phyloP scores from a whole-genome alignment of 1,140 invertebrate genomes.

The Drosophila rufa region DNA sequence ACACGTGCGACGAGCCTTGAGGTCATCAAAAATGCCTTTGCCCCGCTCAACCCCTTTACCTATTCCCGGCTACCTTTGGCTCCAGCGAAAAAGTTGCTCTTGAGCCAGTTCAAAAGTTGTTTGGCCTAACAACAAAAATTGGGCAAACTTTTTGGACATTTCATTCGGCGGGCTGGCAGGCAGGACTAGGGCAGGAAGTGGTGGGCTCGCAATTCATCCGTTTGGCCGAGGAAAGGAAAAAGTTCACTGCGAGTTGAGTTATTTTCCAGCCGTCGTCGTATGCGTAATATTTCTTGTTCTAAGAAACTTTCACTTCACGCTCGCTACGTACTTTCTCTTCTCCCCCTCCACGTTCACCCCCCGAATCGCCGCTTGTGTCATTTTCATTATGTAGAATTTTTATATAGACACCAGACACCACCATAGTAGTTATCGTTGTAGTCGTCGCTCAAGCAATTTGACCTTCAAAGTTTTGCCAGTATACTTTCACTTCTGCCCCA shows the following conservation, averaged over 20 bases:
- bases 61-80: background rate
- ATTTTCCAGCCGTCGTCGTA: slow-evolving; percentile 54
- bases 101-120: slow-evolving; percentile 58
- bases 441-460: slow-evolving; percentile 36
- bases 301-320: slow-evolving; percentile 55
- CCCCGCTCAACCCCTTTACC: slow-evolving; percentile 11
- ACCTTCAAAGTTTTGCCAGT: slow-evolving; percentile 56
- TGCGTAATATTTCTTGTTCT: slow-evolving; percentile 62
- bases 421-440: slow-evolving; percentile 21
- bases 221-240: slow-evolving; percentile 33
- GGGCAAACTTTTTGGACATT: slow-evolving; percentile 56
- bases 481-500: slow-evolving; percentile 23
- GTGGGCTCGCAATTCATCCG: slow-evolving; percentile 3
- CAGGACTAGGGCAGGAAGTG: background rate
- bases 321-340: background rate
- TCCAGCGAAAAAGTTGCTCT: slow-evolving; percentile 43
- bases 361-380: slow-evolving; percentile 4
- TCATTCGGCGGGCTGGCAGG: slow-evolving; percentile 12
- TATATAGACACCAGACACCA: slow-evolving; percentile 23
- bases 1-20: slow-evolving; percentile 40
- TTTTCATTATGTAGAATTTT: slow-evolving; percentile 44
- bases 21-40: slow-evolving; percentile 33
- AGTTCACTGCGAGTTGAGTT: slow-evolving; percentile 46
- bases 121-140: slow-evolving; percentile 41
- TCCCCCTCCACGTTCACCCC: background rate